These are phyloP conservation scores for Cherax destructor DNA, from an alignment of 1,140 invertebrate genomes.

Conservation along the genomic window DNA sequence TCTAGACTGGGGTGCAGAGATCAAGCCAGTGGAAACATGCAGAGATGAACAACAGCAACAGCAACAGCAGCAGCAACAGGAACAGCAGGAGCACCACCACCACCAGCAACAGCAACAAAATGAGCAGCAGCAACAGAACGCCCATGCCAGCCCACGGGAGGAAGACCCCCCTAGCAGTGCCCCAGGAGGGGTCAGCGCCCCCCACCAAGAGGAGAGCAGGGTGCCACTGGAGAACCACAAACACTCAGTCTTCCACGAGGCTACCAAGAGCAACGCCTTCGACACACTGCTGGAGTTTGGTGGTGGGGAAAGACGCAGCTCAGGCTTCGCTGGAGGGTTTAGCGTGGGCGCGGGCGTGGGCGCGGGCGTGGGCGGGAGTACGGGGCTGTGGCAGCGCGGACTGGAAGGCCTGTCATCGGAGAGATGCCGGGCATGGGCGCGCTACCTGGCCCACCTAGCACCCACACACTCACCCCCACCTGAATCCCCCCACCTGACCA, in stretches of 20 bases:
- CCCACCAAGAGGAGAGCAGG: not conserved
- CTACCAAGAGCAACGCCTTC: not conserved
- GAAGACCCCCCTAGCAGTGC: not conserved
- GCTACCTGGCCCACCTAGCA: conserved; percentile 54
- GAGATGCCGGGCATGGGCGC: conserved; percentile 50
- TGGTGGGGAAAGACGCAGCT: not conserved
- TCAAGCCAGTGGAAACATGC: not conserved
- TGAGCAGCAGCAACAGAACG: not conserved
- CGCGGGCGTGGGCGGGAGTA: not conserved
- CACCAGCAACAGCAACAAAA: not conserved
- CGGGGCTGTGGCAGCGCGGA: conserved; percentile 38
- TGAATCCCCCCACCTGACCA: not conserved
- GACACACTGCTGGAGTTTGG: not conserved
- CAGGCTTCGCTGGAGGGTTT: not conserved
- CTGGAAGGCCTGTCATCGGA: conserved; percentile 53
- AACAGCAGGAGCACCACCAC: not conserved
- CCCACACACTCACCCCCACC: conserved; percentile 35
- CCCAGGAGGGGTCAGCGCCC: not conserved
- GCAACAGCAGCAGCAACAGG: not conserved
- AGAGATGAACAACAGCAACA: not conserved
- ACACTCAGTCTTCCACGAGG: not conserved
- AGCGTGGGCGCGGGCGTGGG: not conserved
- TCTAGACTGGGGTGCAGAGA: not conserved
- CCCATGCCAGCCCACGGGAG: not conserved
- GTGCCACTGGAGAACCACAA: conserved; percentile 1